These are phyloP conservation scores for Octodon degus DNA, from an alignment of 2,113 vertebrate species.

Conservation along the genomic window DNA sequence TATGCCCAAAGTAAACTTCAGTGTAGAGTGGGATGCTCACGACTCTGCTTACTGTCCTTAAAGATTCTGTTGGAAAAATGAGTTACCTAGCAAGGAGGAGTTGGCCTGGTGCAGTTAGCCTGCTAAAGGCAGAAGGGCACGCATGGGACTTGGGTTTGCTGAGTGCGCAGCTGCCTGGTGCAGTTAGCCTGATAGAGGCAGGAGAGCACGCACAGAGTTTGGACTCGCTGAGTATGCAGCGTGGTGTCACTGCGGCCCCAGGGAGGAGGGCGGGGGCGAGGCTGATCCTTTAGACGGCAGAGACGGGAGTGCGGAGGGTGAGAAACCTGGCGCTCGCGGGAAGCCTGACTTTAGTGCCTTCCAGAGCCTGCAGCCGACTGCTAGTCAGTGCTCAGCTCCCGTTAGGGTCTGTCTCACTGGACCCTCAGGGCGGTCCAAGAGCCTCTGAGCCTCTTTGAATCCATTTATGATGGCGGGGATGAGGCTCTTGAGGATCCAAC, in stretches of 20 bases:
- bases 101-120: not conserved
- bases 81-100: not conserved
- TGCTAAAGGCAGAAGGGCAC: not conserved
- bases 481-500: not conserved
- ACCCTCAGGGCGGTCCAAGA: not conserved
- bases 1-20: not conserved
- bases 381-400: not conserved
- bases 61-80: not conserved
- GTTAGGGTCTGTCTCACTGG: not conserved
- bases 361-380: not conserved
- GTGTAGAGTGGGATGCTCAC: not conserved
- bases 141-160: accelerated
- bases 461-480: not conserved
- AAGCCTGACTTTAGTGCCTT: accelerated
- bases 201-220: not conserved
- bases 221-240: not conserved
- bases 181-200: not conserved
- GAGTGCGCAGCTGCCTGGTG: not conserved
- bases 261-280: not conserved
- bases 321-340: accelerated
- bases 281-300: not conserved
- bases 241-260: accelerated
- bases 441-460: not conserved
- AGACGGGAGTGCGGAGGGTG: not conserved
- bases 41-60: not conserved